Conservation (phyloP, 2,888 invertebrate species). For the Labia minor region DNA sequence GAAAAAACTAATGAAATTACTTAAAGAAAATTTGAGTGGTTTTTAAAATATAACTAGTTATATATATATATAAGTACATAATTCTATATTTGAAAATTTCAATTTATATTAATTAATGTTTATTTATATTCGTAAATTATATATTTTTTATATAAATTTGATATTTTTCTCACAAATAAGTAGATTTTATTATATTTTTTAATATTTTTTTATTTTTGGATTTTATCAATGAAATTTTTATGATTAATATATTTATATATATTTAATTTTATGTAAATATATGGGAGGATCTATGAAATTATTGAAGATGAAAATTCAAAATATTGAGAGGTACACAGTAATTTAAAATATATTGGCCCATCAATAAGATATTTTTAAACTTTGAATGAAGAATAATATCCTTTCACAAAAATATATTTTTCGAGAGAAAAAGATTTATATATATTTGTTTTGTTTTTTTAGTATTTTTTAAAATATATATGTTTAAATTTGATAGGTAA, state of each 20-base stretch:
- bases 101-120: too few species aligned
- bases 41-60: too few species aligned
- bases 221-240: neutral
- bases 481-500: neutral
- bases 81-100: too few species aligned
- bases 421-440: constrained; percentile 3
- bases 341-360: neutral
- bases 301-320: neutral
- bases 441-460: too few species aligned
- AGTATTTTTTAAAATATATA: too few species aligned
- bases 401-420: constrained; percentile 13
- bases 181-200: neutral
- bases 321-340: neutral
- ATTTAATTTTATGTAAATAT: neutral
- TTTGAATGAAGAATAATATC: neutral
- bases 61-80: too few species aligned
- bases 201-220: neutral
- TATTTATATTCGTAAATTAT: neutral
- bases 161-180: neutral
- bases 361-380: neutral
- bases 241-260: constrained; percentile 9
- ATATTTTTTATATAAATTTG: neutral
- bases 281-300: neutral
- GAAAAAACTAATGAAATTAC: too few species aligned
- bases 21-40: too few species aligned